Evolutionary conservation across 2,113 vertebrate species (phyloP).

Genomic region (Beaufortia kweichowensis): DNA sequence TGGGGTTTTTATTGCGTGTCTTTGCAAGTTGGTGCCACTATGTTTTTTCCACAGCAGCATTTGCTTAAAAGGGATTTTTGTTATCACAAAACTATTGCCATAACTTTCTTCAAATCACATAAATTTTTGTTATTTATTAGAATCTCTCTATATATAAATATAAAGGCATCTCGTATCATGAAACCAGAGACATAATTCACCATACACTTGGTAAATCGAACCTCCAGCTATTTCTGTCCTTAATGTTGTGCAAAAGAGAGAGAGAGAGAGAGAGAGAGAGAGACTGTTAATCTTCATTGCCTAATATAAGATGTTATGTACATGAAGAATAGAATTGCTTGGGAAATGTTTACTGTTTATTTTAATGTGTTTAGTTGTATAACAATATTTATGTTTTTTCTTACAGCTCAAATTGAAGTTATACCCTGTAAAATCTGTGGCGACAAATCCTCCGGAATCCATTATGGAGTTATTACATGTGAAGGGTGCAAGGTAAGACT

Average conservation of each 20-base stretch:
- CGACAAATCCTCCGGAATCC: slow-evolving; percentile 92
- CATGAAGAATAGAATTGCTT: neutral
- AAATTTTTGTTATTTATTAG: too few relatives aligned
- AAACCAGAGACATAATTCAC: neutral
- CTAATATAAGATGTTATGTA: neutral
- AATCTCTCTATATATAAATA: too few relatives aligned
- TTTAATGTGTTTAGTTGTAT: slow-evolving; percentile 1
- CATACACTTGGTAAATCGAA: neutral
- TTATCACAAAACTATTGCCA: too few relatives aligned
- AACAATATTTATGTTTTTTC: slow-evolving; percentile 19
- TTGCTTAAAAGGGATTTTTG: too few relatives aligned
- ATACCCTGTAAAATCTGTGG: slow-evolving; percentile 95
- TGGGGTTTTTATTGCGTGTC: neutral
- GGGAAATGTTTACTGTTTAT: neutral
- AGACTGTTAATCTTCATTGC: neutral
- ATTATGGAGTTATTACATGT: slow-evolving; percentile 90
- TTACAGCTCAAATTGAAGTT: slow-evolving; percentile 89
- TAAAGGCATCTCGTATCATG: too few relatives aligned
- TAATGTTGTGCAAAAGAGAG: neutral
- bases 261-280: neutral
- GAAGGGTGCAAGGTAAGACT: slow-evolving; percentile 79
- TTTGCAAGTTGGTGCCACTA: neutral
- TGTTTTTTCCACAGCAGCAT: too few relatives aligned
- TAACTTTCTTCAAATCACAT: too few relatives aligned
- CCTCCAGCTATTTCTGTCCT: slow-evolving; percentile 24